These are phyloP conservation scores for Pterocles orientalis DNA, from an alignment of 2,113 vertebrate species.

Conservation along the genomic window DNA sequence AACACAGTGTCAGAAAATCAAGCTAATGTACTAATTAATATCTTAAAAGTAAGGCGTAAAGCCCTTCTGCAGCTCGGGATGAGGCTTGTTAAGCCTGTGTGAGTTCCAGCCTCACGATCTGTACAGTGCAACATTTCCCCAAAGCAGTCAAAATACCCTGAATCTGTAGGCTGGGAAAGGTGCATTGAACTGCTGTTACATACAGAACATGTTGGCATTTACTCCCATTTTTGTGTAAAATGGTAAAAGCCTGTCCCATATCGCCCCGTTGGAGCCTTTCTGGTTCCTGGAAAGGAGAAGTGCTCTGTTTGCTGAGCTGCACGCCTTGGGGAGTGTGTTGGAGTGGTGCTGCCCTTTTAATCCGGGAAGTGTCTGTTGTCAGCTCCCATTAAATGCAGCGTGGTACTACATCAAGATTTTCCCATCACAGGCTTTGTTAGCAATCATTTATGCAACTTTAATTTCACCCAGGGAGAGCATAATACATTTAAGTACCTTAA, in stretches of 20 bases:
- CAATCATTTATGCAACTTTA: neutral
- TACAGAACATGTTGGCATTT: neutral
- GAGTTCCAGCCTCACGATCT: neutral
- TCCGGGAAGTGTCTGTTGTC: too few relatives aligned
- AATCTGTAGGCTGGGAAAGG: neutral
- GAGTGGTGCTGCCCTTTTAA: neutral
- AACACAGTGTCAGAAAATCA: neutral
- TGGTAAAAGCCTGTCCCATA: neutral
- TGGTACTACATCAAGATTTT: neutral
- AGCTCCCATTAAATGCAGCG: accelerated
- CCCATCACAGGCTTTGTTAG: neutral
- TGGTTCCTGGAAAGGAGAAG: neutral
- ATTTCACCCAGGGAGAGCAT: neutral
- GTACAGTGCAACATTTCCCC: neutral
- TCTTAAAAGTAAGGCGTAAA: neutral
- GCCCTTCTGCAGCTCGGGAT: neutral
- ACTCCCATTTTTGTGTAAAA: neutral
- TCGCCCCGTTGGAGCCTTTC: neutral
- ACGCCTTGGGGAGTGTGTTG: neutral
- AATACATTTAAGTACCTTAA: neutral
- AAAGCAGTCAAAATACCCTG: neutral
- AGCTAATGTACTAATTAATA: neutral
- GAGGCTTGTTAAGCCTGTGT: neutral
- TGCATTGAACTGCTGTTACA: neutral
- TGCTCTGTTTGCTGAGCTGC: neutral